These are phyloP conservation scores for Dynastes tityus DNA, from an alignment of 2,888 invertebrate genomes.

Conservation along the genomic window DNA sequence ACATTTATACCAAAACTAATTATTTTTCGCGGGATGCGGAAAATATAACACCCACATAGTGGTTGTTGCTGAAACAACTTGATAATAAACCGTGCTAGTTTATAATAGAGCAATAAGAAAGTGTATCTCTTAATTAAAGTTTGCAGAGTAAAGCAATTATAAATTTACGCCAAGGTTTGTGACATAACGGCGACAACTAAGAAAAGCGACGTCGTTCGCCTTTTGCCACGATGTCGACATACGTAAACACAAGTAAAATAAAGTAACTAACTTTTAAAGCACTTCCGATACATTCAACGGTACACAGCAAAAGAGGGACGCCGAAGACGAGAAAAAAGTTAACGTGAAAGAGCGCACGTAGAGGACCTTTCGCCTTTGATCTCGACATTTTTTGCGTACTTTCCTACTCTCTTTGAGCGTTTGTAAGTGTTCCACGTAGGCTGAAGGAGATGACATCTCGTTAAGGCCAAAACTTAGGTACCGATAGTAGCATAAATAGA, in stretches of 20 bases:
- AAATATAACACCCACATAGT: not conserved
- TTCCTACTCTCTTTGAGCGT: conserved; percentile 24
- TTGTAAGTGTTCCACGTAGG: conserved; percentile 2
- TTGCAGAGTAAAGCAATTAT: conserved; percentile 39
- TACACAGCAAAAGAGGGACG: not conserved
- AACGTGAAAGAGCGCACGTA: conserved; percentile 9
- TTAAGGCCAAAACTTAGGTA: conserved; percentile 11
- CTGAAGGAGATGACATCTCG: conserved; percentile 29
- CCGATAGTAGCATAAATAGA: conserved; percentile 9
- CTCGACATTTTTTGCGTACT: conserved; percentile 18
- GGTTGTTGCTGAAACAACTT: conserved; percentile 8
- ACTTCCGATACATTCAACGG: conserved; percentile 29
- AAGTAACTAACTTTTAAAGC: conserved; percentile 33
- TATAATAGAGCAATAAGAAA: conserved; percentile 32
- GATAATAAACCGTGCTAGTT: conserved; percentile 29
- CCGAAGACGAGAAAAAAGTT: conserved; percentile 26
- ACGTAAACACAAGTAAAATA: conserved; percentile 37
- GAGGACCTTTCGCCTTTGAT: conserved; percentile 29
- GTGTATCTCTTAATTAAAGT: conserved; percentile 36
- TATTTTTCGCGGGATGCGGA: not conserved
- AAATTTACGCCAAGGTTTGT: conserved; percentile 28
- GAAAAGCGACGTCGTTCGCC: not conserved
- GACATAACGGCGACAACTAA: conserved; percentile 7
- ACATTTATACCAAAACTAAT: not conserved
- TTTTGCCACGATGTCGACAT: not conserved